Conservation (phyloP, 2,797 vertebrate genomes). For the Micrastur ruficollis region DNA sequence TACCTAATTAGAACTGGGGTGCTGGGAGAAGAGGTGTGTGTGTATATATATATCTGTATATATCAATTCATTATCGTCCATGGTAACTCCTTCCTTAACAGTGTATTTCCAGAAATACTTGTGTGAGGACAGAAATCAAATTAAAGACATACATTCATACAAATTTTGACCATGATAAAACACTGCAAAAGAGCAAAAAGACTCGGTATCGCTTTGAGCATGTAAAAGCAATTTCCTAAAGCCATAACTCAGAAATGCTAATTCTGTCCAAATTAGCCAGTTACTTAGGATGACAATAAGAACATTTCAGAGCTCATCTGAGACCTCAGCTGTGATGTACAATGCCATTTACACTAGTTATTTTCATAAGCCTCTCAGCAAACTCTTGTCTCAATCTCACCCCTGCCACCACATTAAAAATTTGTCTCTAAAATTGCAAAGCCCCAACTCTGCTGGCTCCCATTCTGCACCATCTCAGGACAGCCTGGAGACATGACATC, state of each 20-base stretch:
- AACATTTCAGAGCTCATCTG: neutral
- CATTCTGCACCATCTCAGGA: neutral
- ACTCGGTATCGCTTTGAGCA: neutral
- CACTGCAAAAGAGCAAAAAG: neutral
- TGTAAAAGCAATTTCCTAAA: neutral
- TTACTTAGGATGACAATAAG: neutral
- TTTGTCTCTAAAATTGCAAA: neutral
- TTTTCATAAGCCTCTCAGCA: conserved; percentile 1
- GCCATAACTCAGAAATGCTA: neutral
- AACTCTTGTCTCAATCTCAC: neutral
- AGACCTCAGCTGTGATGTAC: neutral
- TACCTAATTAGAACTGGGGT: neutral
- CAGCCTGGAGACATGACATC: neutral
- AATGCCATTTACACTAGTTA: neutral
- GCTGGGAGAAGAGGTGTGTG: neutral
- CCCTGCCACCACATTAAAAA: neutral
- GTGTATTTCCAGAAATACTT: neutral
- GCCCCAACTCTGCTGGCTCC: neutral
- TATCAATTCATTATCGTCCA: neutral
- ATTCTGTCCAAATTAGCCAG: neutral
- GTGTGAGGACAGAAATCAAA: neutral
- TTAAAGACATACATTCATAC: neutral
- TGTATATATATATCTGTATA: neutral
- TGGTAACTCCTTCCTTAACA: neutral
- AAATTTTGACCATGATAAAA: neutral